A percentile compares a stretch with the other conserved stretches of the same genome.
Conservation (phyloP, 1,140 invertebrate species). For the Solenopsis invicta region DNA sequence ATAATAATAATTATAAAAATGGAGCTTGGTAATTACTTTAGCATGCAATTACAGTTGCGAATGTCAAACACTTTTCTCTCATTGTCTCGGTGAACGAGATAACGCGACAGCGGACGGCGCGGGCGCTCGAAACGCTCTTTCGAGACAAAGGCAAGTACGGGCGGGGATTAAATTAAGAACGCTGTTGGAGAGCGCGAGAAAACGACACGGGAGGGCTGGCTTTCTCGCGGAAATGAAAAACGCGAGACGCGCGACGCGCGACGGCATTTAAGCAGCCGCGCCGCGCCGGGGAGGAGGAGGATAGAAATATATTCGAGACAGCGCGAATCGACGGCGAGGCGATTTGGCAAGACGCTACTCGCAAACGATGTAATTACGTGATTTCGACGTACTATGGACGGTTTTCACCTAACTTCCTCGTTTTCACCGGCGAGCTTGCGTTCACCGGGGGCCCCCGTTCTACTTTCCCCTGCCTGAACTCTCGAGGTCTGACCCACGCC, state of each 20-base stretch:
- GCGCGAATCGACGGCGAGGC: conserved; percentile 27
- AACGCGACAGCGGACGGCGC: background rate
- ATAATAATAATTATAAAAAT: too few relatives aligned
- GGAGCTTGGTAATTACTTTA: too few relatives aligned
- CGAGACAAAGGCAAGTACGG: conserved; percentile 3
- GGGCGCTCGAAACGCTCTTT: background rate
- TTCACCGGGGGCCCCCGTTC: conserved; percentile 71
- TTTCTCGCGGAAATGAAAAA: conserved; percentile 1
- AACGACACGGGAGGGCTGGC: background rate
- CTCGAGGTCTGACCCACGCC: conserved; percentile 69
- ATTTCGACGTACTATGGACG: conserved; percentile 71
- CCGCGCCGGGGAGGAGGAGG: background rate
- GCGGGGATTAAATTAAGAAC: conserved; percentile 11
- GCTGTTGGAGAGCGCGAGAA: background rate
- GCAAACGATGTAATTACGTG: conserved; percentile 73
- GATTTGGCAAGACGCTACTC: conserved; percentile 71
- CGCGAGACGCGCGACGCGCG: background rate
- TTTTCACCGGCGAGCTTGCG: conserved; percentile 77
- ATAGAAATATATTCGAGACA: background rate
- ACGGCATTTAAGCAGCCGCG: background rate
- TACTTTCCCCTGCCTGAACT: conserved; percentile 80
- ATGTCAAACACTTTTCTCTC: too few relatives aligned
- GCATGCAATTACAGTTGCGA: too few relatives aligned
- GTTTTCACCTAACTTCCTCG: conserved; percentile 83
- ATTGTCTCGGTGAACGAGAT: background rate